Conservation (phyloP, 2,113 vertebrate species). For the Bubo blakistoni region DNA sequence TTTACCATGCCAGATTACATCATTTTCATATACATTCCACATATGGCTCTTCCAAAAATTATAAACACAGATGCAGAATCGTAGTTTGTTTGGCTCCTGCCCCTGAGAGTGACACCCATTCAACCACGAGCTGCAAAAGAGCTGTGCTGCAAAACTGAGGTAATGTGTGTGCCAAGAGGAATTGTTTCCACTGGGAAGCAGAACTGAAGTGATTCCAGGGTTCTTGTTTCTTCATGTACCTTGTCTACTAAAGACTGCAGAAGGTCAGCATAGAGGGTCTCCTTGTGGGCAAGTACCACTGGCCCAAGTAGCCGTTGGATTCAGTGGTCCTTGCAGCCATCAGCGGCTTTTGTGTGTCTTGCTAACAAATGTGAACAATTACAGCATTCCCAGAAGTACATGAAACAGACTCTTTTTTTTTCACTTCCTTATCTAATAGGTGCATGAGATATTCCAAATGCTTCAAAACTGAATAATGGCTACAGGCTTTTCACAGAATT, state of each 20-base stretch:
- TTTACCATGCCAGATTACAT: neutral
- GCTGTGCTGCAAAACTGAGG: neutral
- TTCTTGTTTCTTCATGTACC: neutral
- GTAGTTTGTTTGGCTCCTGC: slow-evolving; percentile 4
- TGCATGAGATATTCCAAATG: neutral
- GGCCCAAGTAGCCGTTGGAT: neutral
- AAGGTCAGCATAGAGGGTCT: neutral
- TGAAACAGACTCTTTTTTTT: neutral
- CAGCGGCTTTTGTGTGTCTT: neutral
- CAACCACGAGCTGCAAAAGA: neutral
- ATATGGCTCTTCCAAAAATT: slow-evolving; percentile 31
- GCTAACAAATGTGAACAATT: neutral
- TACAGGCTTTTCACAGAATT: neutral
- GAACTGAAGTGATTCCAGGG: neutral
- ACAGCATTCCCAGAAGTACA: neutral
- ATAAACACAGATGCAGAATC: slow-evolving; percentile 34
- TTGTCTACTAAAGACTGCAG: neutral
- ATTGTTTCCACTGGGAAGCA: slow-evolving; percentile 18
- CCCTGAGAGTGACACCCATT: neutral
- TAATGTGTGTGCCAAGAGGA: neutral
- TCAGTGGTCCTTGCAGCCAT: neutral
- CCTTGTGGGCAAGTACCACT: neutral
- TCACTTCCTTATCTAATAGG: neutral
- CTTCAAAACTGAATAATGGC: neutral
- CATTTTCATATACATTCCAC: slow-evolving; percentile 22